Evolutionary conservation across 2,888 invertebrate genomes (phyloP).

Genomic region (Crematogaster levior): DNA sequence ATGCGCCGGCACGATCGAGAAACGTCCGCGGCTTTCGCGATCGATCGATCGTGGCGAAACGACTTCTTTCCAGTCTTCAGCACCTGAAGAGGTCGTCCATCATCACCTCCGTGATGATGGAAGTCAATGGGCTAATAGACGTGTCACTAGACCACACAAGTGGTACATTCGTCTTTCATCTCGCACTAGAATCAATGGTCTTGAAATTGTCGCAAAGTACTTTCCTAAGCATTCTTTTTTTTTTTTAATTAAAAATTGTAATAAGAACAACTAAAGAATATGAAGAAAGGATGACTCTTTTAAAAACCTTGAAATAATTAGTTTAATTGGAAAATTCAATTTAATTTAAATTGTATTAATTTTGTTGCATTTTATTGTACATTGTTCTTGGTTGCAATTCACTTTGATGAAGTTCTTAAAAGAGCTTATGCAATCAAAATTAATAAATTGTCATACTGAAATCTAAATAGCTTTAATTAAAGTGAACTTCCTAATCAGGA

Average conservation of each 20-base stretch:
- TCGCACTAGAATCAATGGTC: background rate
- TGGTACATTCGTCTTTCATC: slow-evolving; percentile 28
- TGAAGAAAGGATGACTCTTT: background rate
- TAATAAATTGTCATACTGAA: background rate
- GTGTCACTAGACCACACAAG: slow-evolving; percentile 56
- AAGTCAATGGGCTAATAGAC: slow-evolving; percentile 46
- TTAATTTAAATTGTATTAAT: slow-evolving; percentile 11
- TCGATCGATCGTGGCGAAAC: slow-evolving; percentile 60
- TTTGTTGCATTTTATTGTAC: background rate
- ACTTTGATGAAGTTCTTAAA: background rate
- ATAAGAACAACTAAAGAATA: background rate
- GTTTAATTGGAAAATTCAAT: background rate
- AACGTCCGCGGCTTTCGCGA: slow-evolving; percentile 53
- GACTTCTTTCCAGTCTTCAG: slow-evolving; percentile 54
- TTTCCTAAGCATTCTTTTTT: background rate
- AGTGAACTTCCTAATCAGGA: background rate
- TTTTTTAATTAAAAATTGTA: background rate
- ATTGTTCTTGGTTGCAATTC: background rate
- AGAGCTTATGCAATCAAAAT: background rate
- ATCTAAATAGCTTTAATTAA: background rate
- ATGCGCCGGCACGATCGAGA: slow-evolving; percentile 54
- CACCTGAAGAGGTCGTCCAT: slow-evolving; percentile 51
- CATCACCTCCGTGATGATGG: slow-evolving; percentile 45
- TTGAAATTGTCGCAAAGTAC: background rate
- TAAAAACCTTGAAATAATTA: background rate